phyloP scores from a whole-genome alignment of 2,113 vertebrate species.

The Tringa solitaria region DNA sequence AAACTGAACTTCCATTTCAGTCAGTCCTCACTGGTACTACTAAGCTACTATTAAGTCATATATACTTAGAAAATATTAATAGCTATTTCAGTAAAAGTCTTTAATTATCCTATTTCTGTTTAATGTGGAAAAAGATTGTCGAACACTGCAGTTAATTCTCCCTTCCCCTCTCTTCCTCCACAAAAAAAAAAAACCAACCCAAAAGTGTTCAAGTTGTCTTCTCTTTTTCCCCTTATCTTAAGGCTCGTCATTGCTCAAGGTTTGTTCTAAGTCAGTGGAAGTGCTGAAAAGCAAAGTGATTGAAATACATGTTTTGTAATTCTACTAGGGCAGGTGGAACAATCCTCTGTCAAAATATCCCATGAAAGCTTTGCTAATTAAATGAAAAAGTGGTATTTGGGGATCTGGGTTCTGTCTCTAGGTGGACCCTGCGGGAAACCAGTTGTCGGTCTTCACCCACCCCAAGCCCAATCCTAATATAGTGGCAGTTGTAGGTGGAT shows the following conservation, averaged over 20 bases:
- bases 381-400: not conserved
- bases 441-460: not conserved
- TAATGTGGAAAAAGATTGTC: not conserved
- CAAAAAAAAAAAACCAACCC: not conserved
- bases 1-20: not conserved
- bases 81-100: not conserved
- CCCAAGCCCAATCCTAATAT: not conserved
- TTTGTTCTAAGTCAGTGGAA: slow-evolving; percentile 21
- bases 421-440: not conserved
- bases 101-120: not conserved
- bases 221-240: not conserved
- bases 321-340: not conserved
- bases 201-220: not conserved
- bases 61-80: not conserved
- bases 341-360: slow-evolving; percentile 11
- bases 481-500: not conserved
- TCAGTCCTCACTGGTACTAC: not conserved
- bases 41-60: not conserved
- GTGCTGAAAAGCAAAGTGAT: slow-evolving; percentile 16
- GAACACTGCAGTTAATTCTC: not conserved
- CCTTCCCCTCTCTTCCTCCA: not conserved
- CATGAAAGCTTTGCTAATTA: not conserved
- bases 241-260: not conserved
- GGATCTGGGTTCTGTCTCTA: not conserved
- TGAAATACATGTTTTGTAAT: not conserved